Evolutionary conservation across 1,140 invertebrate genomes (phyloP).

Genomic region (Gonioctena quinquepunctata): DNA sequence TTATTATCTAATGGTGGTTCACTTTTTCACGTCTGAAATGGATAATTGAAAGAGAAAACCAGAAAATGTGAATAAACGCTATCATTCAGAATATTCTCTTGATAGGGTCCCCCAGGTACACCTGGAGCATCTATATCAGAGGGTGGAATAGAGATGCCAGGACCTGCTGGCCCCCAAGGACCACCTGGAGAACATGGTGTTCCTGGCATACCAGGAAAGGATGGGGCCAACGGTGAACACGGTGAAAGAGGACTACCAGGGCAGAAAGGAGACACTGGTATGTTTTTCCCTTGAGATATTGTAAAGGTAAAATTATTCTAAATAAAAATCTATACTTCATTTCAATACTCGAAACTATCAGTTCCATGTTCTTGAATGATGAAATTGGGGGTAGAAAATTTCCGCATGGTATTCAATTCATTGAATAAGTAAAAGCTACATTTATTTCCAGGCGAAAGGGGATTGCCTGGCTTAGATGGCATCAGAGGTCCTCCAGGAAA

Average conservation of each 20-base stretch:
- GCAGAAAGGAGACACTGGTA: slow-evolving; percentile 50
- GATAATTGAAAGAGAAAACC: neutral
- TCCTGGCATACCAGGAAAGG: slow-evolving; percentile 54
- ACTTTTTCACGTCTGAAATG: neutral
- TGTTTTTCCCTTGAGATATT: too few relatives aligned
- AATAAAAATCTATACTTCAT: too few relatives aligned
- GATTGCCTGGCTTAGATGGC: slow-evolving; percentile 46
- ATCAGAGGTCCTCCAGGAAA: slow-evolving; percentile 34
- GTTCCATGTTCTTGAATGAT: too few relatives aligned
- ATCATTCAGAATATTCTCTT: neutral
- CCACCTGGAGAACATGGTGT: slow-evolving; percentile 53
- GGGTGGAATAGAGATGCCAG: slow-evolving; percentile 29
- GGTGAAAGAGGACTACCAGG: slow-evolving; percentile 54
- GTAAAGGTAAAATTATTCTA: too few relatives aligned
- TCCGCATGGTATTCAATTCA: too few relatives aligned
- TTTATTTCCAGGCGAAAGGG: slow-evolving; percentile 48
- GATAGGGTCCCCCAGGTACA: slow-evolving; percentile 42
- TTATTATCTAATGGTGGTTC: neutral
- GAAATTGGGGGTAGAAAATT: too few relatives aligned
- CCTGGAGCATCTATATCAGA: slow-evolving; percentile 47
- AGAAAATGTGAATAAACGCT: neutral
- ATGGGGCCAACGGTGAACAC: slow-evolving; percentile 57
- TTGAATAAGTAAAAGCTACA: too few relatives aligned
- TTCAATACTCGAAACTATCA: too few relatives aligned
- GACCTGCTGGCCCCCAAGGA: slow-evolving; percentile 47